Conservation (phyloP, 2,888 invertebrate species). For the Amblyjoppa fuscipennis region DNA sequence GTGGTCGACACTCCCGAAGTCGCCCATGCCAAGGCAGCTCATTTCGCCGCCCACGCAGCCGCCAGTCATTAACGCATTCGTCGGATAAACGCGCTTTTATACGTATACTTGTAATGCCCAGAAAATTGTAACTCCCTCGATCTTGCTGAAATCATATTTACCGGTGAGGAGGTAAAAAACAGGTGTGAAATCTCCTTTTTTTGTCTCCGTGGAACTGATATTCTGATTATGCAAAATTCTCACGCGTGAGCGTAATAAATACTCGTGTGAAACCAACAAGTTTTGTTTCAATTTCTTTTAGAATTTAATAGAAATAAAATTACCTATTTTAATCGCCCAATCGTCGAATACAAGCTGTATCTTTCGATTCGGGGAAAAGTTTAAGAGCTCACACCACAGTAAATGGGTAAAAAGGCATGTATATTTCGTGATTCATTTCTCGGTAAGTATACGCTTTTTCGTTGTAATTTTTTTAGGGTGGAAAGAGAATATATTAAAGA, state of each 20-base stretch:
- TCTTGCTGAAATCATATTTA: slow-evolving; percentile 43
- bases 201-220: slow-evolving; percentile 52
- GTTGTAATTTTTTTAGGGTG: too few species aligned
- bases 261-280: slow-evolving; percentile 55
- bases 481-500: too few species aligned
- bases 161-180: slow-evolving; percentile 36
- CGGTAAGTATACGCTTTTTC: too few species aligned
- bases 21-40: slow-evolving; percentile 81
- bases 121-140: slow-evolving; percentile 60
- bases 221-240: slow-evolving; percentile 47
- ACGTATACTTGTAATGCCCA: slow-evolving; percentile 31
- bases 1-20: slow-evolving; percentile 82
- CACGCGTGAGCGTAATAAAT: slow-evolving; percentile 47
- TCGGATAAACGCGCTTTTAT: slow-evolving; percentile 36
- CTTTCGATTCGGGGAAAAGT: background rate
- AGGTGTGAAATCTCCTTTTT: background rate
- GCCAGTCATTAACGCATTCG: slow-evolving; percentile 62
- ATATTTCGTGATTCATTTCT: too few species aligned
- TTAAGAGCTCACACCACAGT: too few species aligned
- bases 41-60: slow-evolving; percentile 78
- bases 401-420: too few species aligned
- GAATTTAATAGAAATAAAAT: background rate
- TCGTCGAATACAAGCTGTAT: background rate
- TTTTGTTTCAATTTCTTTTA: background rate
- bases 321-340: background rate